Percentiles rank a stretch among this genome's conserved stretches.
Conservation (phyloP, 2,113 vertebrate species). For the Atherinomorus stipes region DNA sequence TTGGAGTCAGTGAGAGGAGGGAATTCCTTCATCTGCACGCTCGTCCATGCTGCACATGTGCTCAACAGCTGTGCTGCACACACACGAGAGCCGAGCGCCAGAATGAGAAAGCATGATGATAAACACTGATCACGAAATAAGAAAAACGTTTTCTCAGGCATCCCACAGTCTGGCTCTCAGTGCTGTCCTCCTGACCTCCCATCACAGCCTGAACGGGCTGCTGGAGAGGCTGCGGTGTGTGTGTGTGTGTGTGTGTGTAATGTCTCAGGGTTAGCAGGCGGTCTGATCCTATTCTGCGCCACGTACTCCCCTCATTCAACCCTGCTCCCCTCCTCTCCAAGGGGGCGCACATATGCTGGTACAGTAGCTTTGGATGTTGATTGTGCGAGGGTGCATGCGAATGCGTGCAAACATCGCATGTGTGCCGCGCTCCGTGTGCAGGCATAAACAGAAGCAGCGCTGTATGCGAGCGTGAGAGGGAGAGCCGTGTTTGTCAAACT, state of each 20-base stretch:
- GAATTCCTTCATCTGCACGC: conserved; percentile 77
- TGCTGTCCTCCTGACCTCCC: conserved; percentile 47
- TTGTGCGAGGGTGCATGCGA: conserved; percentile 18
- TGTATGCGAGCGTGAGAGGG: neutral
- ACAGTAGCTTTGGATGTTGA: conserved; percentile 39
- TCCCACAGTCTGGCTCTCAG: conserved; percentile 28
- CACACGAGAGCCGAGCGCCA: conserved; percentile 1
- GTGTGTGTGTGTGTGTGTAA: neutral
- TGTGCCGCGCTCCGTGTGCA: conserved; percentile 18
- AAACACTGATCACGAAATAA: conserved; percentile 58
- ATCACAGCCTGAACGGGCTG: conserved; percentile 27
- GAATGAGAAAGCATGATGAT: conserved; percentile 36
- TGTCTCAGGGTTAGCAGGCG: conserved; percentile 28
- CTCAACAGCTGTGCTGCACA: conserved; percentile 66
- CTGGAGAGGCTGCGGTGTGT: conserved; percentile 13
- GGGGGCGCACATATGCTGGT: conserved; percentile 11
- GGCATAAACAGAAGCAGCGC: conserved; percentile 28
- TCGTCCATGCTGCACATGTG: conserved; percentile 70
- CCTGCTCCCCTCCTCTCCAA: conserved; percentile 7
- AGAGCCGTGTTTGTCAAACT: conserved; percentile 18
- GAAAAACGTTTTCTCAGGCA: conserved; percentile 44
- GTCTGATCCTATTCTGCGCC: conserved; percentile 23
- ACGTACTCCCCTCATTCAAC: conserved; percentile 15
- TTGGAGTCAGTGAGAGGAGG: conserved; percentile 68
- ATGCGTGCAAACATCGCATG: conserved; percentile 35